A percentile compares a stretch with the other conserved stretches of the same genome.
These are phyloP conservation scores for Ptychoptera albimana DNA, from an alignment of 2,888 invertebrate species.

Conservation along the genomic window DNA sequence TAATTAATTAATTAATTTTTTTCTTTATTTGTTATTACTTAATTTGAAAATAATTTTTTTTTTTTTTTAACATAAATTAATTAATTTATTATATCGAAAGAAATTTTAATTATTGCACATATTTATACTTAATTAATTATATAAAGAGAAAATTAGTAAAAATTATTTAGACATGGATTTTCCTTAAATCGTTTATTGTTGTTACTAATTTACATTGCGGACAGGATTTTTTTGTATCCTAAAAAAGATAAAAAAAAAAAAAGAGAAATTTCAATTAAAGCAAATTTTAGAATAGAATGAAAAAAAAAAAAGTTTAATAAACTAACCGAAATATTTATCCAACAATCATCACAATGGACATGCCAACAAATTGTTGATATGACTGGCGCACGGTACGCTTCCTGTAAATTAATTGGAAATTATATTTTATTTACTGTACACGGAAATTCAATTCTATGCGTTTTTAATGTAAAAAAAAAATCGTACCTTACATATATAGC, in stretches of 20 bases:
- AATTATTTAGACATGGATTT: slow-evolving; percentile 9
- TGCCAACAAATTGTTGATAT: slow-evolving; percentile 54
- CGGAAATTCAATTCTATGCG: too few species aligned
- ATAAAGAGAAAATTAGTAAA: not conserved
- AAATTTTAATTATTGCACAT: too few species aligned
- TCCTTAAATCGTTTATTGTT: slow-evolving; percentile 7
- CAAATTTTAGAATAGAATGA: not conserved
- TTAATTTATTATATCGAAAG: too few species aligned
- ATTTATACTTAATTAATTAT: too few species aligned
- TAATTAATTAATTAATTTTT: not conserved
- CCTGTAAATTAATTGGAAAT: slow-evolving; percentile 29
- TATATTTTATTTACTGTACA: not conserved
- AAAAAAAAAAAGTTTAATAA: not conserved
- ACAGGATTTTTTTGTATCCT: slow-evolving; percentile 10
- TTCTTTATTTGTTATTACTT: not conserved
- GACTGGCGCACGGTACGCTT: slow-evolving; percentile 44
- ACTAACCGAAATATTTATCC: slow-evolving; percentile 19
- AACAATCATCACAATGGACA: slow-evolving; percentile 40
- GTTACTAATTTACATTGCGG: slow-evolving; percentile 9
- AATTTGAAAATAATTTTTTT: too few species aligned
- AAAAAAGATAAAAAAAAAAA: not conserved
- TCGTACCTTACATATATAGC: slow-evolving; percentile 59
- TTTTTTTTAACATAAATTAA: too few species aligned
- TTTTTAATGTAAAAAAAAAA: slow-evolving; percentile 3
- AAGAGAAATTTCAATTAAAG: not conserved